These are phyloP conservation scores for Pegoplata infirma DNA, from an alignment of 2,888 invertebrate species.

Conservation along the genomic window DNA sequence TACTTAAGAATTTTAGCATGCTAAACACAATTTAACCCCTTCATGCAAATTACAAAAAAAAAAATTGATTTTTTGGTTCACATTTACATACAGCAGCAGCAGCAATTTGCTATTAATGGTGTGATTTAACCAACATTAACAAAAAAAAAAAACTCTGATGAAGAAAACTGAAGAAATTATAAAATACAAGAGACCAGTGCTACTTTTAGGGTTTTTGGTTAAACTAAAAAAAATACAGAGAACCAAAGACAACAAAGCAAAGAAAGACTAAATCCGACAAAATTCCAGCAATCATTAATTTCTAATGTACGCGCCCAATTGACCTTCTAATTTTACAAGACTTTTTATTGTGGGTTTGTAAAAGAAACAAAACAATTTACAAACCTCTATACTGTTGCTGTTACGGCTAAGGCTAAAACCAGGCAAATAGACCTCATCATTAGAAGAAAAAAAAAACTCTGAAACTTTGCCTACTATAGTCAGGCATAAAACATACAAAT, in stretches of 20 bases:
- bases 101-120: constrained; percentile 28
- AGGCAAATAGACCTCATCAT: not conserved
- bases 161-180: not conserved
- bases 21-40: constrained; percentile 39
- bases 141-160: not conserved
- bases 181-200: constrained; percentile 17
- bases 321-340: constrained; percentile 58
- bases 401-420: not conserved
- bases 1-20: constrained; percentile 53
- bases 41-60: constrained; percentile 55
- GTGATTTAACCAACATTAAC: constrained; percentile 35
- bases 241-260: not conserved
- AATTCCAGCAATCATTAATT: constrained; percentile 58
- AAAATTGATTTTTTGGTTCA: not conserved
- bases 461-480: not conserved
- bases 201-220: constrained; percentile 34
- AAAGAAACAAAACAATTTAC: constrained; percentile 4
- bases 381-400: constrained; percentile 7
- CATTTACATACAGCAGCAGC: constrained; percentile 46
- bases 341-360: constrained; percentile 32
- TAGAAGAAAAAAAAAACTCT: too few relatives aligned
- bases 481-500: not conserved
- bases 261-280: constrained; percentile 43
- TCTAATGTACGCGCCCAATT: constrained; percentile 57
- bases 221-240: constrained; percentile 1